Percentiles rank a stretch among this genome's conserved stretches.
Conservation (phyloP, 2,888 invertebrate genomes). For the Caenorhabditis panamensis region DNA sequence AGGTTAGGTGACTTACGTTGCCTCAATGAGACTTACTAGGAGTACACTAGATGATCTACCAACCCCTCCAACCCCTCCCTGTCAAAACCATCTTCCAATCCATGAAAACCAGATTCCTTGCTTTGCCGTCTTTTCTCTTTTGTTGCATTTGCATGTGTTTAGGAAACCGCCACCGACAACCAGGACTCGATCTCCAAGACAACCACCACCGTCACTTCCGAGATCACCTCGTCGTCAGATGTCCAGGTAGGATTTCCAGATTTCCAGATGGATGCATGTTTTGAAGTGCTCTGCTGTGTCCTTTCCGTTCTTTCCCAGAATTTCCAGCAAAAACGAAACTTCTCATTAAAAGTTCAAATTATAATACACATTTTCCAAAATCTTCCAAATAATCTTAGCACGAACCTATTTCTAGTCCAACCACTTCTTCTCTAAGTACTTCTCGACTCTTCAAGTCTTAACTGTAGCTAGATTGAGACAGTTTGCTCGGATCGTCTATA, state of each 20-base stretch:
- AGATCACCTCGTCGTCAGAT: slow-evolving; percentile 33
- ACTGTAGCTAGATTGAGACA: background rate
- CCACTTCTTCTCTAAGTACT: slow-evolving; percentile 42
- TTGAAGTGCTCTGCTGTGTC: slow-evolving; percentile 32
- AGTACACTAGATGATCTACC: no score
- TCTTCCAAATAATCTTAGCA: slow-evolving; percentile 43
- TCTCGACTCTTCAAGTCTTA: slow-evolving; percentile 2
- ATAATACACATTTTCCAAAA: slow-evolving; percentile 15
- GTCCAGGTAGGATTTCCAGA: slow-evolving; percentile 47
- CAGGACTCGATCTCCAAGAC: slow-evolving; percentile 14
- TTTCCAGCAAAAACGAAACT: slow-evolving; percentile 31
- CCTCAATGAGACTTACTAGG: no score
- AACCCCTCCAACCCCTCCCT: no score
- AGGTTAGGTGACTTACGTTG: no score
- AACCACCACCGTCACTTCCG: slow-evolving; percentile 35
- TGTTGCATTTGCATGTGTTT: slow-evolving; percentile 29
- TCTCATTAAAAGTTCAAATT: slow-evolving; percentile 3
- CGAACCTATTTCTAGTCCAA: slow-evolving; percentile 30
- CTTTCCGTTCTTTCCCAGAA: slow-evolving; percentile 20
- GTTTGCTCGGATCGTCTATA: background rate
- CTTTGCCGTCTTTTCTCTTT: slow-evolving; percentile 20
- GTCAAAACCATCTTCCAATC: background rate
- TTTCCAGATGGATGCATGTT: slow-evolving; percentile 47
- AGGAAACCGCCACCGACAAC: slow-evolving; percentile 39
- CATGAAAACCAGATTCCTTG: slow-evolving; percentile 22